Base-by-base conservation (phyloP, 2,797 vertebrate genomes). In the Dicrostonyx torquatus region DNA sequence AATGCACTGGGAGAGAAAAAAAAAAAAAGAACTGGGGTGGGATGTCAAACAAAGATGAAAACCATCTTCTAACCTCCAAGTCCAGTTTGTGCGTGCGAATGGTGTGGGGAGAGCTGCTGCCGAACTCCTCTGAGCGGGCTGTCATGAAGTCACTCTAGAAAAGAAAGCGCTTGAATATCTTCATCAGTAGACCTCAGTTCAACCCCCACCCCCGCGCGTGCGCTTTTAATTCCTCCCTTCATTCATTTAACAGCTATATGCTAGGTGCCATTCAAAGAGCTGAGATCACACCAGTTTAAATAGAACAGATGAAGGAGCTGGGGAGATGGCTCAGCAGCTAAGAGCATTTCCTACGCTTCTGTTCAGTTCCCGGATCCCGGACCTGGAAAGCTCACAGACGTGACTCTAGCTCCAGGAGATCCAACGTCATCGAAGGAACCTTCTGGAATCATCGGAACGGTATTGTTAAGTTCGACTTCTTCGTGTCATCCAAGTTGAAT, bases 81-180 rank as follows among this genome's bases (percentile, higher is more conserved):
- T 60, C 24, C 64, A 66, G 15, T 43, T 43, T 89, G 31, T 22
- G 87, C 34, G 34, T 62, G 24, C 82, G 9, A 15, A 60, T 15
- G 34, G 14, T 2, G 15, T 29, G 26, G 17, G 14, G 22, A 93
- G 13, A 48, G 43, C 24, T 55, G 15, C 34, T 31, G 14, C 13
- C 1, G 43, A n/a, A 24, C 10, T 9, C 11, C 14, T 3, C 2
- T 15, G 40, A 20, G 43, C 20, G 0, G 0, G 12, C 31, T 55
- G 11, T 53, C 29, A 1, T 2, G 34, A 83, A 45, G 40, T 34
- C 48, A 18, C 60, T 68, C 73, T 45, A 53, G 31, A 34, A 2
- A 3, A 9, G 48, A 62, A 58, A 22, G 13, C 1, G 29, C 62
- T 24, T 29, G 31, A 66, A 15, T 3, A 12, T 72, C 37, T 7